Evolutionary conservation across 2,797 vertebrate genomes (phyloP), one percentile per base, ranked within the genome.

Genomic region (Sternarchorhynchus goeldii): DNA sequence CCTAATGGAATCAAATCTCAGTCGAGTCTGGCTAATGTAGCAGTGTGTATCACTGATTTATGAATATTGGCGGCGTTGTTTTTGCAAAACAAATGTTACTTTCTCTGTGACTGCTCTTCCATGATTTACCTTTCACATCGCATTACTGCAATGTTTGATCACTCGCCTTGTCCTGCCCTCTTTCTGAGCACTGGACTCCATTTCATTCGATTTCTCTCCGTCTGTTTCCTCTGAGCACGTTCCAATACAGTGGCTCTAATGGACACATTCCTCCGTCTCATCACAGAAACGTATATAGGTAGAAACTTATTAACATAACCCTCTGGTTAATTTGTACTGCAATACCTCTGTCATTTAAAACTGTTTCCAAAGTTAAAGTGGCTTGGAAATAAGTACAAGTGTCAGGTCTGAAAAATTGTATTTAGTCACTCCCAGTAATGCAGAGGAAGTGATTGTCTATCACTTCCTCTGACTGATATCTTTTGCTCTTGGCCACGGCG

Each of bases 111-210:
- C 29, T 72, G 45, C 21, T 18, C 20, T 59, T 39, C 8, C 16
- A 20, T 73, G 75, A 73, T 76, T 76, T 78, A 82, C 78, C 68
- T 70, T 84, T 82, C 67, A 78, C 59, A 25, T 76, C 5, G 68
- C 69, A 74, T 81, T 64, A 78, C 63, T 75, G 39, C 41, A 36
- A 18, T 41, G 32, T 78, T 76, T 78, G 75, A 78, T 82, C 78
- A 73, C 32, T 45, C 31, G 59, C 18, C 62, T 57, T 45, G 14
- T 81, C 29, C 71, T 62, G 63, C 50, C 34, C 67, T 57, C 77
- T 77, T 45, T 20, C 73, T 3, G 20, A 56, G 65, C 41, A 0
- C 32, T 18, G 8, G 6, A 50, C 66, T 29, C 62, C 34, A 55
- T 58, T 75, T 60, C 31, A 59, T 78, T 78, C 59, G 36, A 21